Evolutionary conservation across 1,140 invertebrate genomes (phyloP).

Genomic region (Ladona fulva): DNA sequence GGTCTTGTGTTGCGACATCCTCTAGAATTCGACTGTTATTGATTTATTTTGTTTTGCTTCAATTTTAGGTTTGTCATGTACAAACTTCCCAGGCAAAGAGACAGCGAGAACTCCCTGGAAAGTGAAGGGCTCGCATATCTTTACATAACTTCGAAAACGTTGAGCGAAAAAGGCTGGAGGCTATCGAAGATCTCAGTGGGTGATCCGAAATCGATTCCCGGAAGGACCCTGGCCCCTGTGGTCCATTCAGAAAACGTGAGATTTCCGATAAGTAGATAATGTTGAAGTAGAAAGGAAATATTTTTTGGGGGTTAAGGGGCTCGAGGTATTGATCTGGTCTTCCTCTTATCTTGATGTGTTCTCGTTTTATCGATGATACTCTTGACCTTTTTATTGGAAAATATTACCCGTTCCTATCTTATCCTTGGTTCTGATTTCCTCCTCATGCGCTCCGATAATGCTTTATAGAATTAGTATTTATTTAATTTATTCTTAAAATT

Average conservation of each 20-base stretch:
- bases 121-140: conserved; percentile 58
- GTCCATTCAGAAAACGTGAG: conserved; percentile 41
- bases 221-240: conserved; percentile 56
- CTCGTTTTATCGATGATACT: too few species aligned
- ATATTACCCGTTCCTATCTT: too few species aligned
- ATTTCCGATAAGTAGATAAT: conserved; percentile 20
- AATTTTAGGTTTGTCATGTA: conserved; percentile 67
- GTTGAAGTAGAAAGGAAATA: conserved; percentile 16
- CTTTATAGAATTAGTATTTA: too few species aligned
- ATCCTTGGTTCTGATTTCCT: too few species aligned
- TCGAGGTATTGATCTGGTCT: too few species aligned
- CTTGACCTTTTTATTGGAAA: too few species aligned
- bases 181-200: conserved; percentile 58
- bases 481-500: too few species aligned
- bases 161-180: conserved; percentile 49
- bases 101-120: conserved; percentile 44
- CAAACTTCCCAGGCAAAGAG: conserved; percentile 62
- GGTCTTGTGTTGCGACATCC: too few species aligned
- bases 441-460: too few species aligned
- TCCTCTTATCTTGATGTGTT: too few species aligned
- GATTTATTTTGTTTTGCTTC: conserved; percentile 17
- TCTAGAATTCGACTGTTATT: too few species aligned
- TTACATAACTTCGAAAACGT: conserved; percentile 55
- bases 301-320: conserved; percentile 19
- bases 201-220: conserved; percentile 59